Evolutionary conservation across 2,888 invertebrate genomes (phyloP).

Genomic region (Ischnura elegans): DNA sequence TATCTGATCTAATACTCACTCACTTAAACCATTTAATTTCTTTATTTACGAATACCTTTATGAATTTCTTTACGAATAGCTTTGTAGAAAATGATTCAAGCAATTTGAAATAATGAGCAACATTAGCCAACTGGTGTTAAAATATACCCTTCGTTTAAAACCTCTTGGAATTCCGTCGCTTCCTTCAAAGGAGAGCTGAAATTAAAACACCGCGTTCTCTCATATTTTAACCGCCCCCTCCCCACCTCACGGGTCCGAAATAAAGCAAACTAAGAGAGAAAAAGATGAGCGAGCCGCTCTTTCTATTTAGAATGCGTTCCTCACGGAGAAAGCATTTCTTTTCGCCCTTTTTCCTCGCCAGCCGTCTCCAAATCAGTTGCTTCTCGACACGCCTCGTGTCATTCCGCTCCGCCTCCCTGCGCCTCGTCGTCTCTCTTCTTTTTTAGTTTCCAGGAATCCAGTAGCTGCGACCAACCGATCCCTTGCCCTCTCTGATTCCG

Average conservation of each 20-base stretch:
- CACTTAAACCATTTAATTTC: too few relatives aligned
- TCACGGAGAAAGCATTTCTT: constrained; percentile 20
- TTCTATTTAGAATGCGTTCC: not conserved
- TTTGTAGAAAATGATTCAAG: too few relatives aligned
- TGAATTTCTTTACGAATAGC: too few relatives aligned
- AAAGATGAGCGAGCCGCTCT: not conserved
- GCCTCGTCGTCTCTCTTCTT: too few relatives aligned
- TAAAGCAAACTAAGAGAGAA: not conserved
- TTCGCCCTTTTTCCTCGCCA: not conserved
- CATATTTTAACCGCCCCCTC: not conserved
- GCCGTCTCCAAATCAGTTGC: not conserved
- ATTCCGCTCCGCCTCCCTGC: not conserved
- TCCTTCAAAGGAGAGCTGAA: not conserved
- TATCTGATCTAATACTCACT: too few relatives aligned
- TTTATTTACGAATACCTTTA: too few relatives aligned
- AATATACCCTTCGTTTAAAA: not conserved
- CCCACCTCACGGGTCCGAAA: not conserved
- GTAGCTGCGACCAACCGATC: too few relatives aligned
- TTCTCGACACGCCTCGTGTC: not conserved
- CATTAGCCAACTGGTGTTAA: not conserved
- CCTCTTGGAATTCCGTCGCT: not conserved
- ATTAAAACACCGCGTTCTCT: not conserved
- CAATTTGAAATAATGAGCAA: not conserved
- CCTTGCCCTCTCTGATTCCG: too few relatives aligned
- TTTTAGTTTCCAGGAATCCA: too few relatives aligned